Percentiles rank a stretch among this genome's conserved stretches.
Evolutionary conservation across 92 coral and sea anemone species (phyloP).

Genomic region (Actinostola sp.): DNA sequence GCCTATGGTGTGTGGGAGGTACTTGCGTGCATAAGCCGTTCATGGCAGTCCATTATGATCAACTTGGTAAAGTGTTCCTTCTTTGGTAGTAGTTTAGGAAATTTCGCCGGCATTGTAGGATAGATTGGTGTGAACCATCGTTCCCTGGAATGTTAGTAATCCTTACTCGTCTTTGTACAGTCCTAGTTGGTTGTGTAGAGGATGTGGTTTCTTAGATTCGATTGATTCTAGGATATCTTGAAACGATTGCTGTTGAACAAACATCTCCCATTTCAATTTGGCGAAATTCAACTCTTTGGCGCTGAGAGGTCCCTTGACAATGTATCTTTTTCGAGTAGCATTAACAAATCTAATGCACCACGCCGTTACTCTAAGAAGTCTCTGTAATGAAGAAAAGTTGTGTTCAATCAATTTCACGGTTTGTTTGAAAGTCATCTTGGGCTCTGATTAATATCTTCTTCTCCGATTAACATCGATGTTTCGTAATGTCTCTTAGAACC

Average conservation of each 20-base stretch:
- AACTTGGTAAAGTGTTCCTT: too few species aligned
- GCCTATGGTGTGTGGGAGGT: too few species aligned
- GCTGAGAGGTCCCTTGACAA: constrained; percentile 4
- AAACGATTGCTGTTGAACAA: constrained; percentile 8
- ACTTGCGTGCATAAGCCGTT: too few species aligned
- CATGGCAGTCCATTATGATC: too few species aligned
- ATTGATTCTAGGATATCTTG: neutral
- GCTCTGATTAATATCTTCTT: constrained; percentile 8
- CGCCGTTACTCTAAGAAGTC: constrained; percentile 33
- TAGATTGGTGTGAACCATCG: too few species aligned
- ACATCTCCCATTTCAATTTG: neutral
- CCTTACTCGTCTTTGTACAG: too few species aligned
- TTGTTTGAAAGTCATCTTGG: too few species aligned
- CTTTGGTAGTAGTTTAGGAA: too few species aligned
- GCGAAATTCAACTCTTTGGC: neutral
- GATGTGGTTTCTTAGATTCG: neutral
- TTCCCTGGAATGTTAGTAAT: too few species aligned
- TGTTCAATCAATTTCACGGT: constrained; percentile 9
- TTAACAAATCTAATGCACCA: constrained; percentile 12
- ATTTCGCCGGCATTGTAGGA: too few species aligned
- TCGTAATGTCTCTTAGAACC: neutral
- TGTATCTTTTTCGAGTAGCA: constrained; percentile 6
- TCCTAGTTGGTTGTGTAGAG: too few species aligned
- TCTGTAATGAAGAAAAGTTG: constrained; percentile 12
- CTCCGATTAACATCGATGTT: neutral